Conservation (phyloP, 2,797 vertebrate species). For the Intellagama lesueurii region DNA sequence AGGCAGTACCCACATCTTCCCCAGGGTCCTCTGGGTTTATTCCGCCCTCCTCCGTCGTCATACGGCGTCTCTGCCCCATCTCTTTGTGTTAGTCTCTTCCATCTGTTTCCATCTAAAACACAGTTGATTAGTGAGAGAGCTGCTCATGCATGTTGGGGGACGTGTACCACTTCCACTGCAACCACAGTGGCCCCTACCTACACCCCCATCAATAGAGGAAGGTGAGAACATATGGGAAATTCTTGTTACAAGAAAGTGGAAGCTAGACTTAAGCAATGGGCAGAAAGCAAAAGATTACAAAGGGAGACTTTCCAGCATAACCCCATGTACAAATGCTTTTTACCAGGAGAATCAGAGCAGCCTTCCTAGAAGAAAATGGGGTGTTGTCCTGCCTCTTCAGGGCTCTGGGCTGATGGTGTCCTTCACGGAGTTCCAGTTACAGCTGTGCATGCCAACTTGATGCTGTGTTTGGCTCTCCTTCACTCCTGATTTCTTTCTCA, state of each 20-base stretch:
- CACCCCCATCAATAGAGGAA: background rate
- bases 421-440: slow-evolving; percentile 57
- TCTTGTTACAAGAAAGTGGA: background rate
- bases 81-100: background rate
- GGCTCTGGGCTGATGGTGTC: slow-evolving; percentile 24
- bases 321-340: background rate
- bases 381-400: slow-evolving; percentile 31
- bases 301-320: background rate
- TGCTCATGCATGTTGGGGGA: background rate
- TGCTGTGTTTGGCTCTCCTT: slow-evolving; percentile 57
- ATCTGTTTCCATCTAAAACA: background rate
- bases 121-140: background rate
- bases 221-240: too few relatives aligned
- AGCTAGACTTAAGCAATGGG: too few relatives aligned
- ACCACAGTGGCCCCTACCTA: background rate
- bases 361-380: slow-evolving; percentile 27
- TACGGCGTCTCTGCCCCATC: background rate
- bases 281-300: background rate
- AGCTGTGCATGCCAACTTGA: slow-evolving; percentile 46
- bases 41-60: background rate
- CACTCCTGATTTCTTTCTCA: slow-evolving; percentile 58
- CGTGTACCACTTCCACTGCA: too few relatives aligned
- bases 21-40: background rate
- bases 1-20: background rate
- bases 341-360: rapidly evolving